Percentiles rank a stretch among this genome's conserved stretches.
Conservation (phyloP, 2,888 invertebrate species). For the Coleophora flavipennella region DNA sequence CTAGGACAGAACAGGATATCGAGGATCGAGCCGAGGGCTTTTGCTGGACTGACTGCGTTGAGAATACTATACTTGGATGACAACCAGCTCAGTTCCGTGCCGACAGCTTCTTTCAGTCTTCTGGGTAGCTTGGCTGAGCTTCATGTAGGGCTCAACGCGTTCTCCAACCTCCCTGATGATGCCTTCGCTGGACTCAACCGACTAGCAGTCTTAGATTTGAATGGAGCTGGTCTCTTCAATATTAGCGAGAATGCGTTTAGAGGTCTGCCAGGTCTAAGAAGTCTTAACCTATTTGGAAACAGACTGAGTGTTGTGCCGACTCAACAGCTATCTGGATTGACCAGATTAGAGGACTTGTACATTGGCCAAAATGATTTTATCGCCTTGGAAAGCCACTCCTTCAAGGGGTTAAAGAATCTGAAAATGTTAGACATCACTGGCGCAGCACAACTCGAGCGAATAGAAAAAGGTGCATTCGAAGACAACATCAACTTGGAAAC, state of each 20-base stretch:
- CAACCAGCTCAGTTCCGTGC: slow-evolving; percentile 84
- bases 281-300: slow-evolving; percentile 86
- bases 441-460: slow-evolving; percentile 78
- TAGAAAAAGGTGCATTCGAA: slow-evolving; percentile 84
- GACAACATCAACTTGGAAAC: slow-evolving; percentile 87
- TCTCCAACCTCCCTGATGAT: slow-evolving; percentile 81
- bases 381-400: slow-evolving; percentile 79
- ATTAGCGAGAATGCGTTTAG: slow-evolving; percentile 83
- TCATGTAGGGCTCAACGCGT: slow-evolving; percentile 87
- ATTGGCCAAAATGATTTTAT: slow-evolving; percentile 88
- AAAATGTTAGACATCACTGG: slow-evolving; percentile 85
- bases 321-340: slow-evolving; percentile 78
- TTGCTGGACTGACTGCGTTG: slow-evolving; percentile 82
- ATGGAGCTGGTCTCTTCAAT: slow-evolving; percentile 85
- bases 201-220: slow-evolving; percentile 82
- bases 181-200: slow-evolving; percentile 84
- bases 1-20: slow-evolving; percentile 89
- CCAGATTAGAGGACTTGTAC: slow-evolving; percentile 83
- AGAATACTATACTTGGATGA: slow-evolving; percentile 88
- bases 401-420: slow-evolving; percentile 83
- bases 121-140: slow-evolving; percentile 86
- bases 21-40: slow-evolving; percentile 82
- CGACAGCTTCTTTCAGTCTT: slow-evolving; percentile 80
- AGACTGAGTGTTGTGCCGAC: slow-evolving; percentile 83
- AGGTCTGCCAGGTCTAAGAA: slow-evolving; percentile 82